A percentile compares a stretch with the other conserved stretches of the same genome.
These are phyloP conservation scores for Seriola dumerili DNA, from an alignment of 2,113 vertebrate species.

Conservation along the genomic window DNA sequence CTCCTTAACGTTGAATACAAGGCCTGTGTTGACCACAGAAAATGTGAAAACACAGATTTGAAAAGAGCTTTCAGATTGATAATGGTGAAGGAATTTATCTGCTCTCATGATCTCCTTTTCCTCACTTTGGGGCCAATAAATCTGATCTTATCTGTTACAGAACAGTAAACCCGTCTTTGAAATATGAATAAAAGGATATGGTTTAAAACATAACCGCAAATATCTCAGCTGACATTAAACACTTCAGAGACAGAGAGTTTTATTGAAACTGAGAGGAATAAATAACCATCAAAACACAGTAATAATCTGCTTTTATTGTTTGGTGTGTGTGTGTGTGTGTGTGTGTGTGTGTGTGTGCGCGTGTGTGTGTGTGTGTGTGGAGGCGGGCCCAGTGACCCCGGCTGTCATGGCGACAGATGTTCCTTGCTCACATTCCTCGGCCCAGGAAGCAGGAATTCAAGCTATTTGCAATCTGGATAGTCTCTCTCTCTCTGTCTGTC, in stretches of 20 bases:
- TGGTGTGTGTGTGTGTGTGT: background rate
- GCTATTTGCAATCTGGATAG: conserved; percentile 74
- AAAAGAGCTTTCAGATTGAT: too few species aligned
- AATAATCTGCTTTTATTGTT: background rate
- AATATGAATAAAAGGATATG: background rate
- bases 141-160: background rate
- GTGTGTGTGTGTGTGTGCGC: conserved; percentile 19
- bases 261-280: background rate
- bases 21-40: too few species aligned
- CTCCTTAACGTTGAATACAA: too few species aligned
- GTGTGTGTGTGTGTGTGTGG: conserved; percentile 18
- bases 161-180: background rate
- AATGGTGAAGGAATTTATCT: too few species aligned
- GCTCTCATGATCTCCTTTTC: too few species aligned
- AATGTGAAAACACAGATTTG: too few species aligned
- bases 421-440: conserved; percentile 77
- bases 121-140: background rate
- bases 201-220: background rate
- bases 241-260: background rate
- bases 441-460: conserved; percentile 81
- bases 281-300: background rate
- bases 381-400: conserved; percentile 71
- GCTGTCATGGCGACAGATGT: conserved; percentile 84
- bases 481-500: conserved; percentile 10
- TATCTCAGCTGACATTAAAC: background rate